Evolutionary conservation across 2,797 vertebrate species (phyloP), one percentile per base, ranked within the genome.

Genomic region (Enteromius viviparus): DNA sequence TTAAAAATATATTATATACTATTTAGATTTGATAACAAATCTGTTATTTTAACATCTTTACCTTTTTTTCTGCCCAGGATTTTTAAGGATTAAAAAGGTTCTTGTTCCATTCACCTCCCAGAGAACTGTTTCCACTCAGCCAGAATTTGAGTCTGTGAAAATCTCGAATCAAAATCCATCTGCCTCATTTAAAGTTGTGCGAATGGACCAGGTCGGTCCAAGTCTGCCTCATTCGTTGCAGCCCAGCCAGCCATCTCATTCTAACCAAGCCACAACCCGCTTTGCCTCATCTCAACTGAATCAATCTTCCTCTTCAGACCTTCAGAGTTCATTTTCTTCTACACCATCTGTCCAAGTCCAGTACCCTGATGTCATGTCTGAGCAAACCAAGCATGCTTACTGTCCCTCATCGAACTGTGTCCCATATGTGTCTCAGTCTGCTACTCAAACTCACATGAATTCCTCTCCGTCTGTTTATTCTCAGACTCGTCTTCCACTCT

Each of bases 101-200:
- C 7, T 37, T 68, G 81, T 69, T 76, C 81, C 81, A 58, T 82
- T 82, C 12, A 32, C 49, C 26, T 51, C 45, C 51, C 9, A 66
- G 19, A 68, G 17, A 42, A 42, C 21, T 42, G 23, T 4, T 68
- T 68, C 12, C 12, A 29, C 34, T 29, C 34, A 15, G 12, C 17
- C 26, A 42, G 15, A 76, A 2, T 40, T 37, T 17, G 23, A 42
- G 7, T 23, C 69, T 49, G 29, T 51, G 3, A 49, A 82, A 55
- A 65, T 17, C 17, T 76, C 32, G 55, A 82, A 58, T 82, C 60
- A 34, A n/a, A 72, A 62, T 82, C 42, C 29, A 14, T 29, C 37
- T 42, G 51, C 21, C 6, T 29, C 70, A 17, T 26, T 23, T 29
- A 64, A 66, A 14, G n/a, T 42, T 15, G 32, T 11, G 7, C 58